A percentile compares a stretch with the other conserved stretches of the same genome.
Conservation (phyloP, 2,888 invertebrate genomes). For the Erebia palarica region DNA sequence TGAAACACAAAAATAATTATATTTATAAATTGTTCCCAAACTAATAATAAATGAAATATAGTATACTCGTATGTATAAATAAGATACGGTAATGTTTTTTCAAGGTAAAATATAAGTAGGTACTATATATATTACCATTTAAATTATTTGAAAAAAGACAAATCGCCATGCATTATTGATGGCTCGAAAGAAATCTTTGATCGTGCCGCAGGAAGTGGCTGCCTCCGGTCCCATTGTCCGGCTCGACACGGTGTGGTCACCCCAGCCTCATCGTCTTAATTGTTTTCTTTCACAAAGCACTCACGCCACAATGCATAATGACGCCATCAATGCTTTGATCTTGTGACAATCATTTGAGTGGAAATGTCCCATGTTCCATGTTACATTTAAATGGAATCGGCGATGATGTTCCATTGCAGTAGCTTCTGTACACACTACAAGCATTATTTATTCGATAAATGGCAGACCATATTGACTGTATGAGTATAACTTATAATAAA, state of each 20-base stretch:
- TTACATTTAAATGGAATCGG: not conserved
- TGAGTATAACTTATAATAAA: no score
- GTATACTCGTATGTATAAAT: no score
- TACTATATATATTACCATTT: not conserved
- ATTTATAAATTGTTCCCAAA: no score
- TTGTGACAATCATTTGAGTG: slow-evolving; percentile 40
- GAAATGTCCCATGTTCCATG: slow-evolving; percentile 1
- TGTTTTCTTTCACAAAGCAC: slow-evolving; percentile 74
- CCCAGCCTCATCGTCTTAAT: slow-evolving; percentile 73
- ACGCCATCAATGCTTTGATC: slow-evolving; percentile 67
- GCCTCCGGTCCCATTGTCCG: slow-evolving; percentile 68
- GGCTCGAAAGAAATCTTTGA: slow-evolving; percentile 58
- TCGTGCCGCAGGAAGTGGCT: slow-evolving; percentile 63
- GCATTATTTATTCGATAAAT: not conserved
- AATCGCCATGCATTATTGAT: slow-evolving; percentile 33
- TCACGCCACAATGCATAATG: slow-evolving; percentile 71
- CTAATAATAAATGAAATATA: no score
- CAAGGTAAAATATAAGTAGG: no score
- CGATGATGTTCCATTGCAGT: not conserved
- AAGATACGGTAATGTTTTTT: no score
- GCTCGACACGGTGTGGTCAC: slow-evolving; percentile 53
- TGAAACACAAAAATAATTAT: no score
- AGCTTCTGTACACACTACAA: not conserved
- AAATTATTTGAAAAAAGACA: slow-evolving; percentile 10
- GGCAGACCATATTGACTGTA: no score